phyloP scores from a whole-genome alignment of 2,888 invertebrate genomes.

The Bursaphelenchus okinawaensis region DNA sequence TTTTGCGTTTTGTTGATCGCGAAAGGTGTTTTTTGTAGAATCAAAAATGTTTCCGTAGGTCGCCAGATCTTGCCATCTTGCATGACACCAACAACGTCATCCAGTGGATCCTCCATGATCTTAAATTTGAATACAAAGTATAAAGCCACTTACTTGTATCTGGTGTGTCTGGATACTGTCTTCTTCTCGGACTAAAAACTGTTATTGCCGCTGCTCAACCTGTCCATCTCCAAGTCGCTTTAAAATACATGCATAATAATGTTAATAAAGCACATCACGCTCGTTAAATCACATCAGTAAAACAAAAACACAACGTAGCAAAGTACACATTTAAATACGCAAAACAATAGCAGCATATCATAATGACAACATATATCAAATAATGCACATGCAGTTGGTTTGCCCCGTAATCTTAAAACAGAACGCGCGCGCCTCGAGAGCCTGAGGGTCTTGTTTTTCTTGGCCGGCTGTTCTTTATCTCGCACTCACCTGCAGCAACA shows the following conservation, averaged over 20 bases:
- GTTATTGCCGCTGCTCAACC: not conserved
- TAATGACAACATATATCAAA: too few relatives aligned
- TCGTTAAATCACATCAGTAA: not conserved
- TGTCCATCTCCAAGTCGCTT: not conserved
- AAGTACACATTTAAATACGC: not conserved
- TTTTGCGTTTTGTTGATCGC: not conserved
- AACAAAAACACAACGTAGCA: too few relatives aligned
- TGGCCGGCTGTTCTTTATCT: not conserved
- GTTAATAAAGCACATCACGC: not conserved
- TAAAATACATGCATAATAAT: not conserved
- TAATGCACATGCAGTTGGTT: not conserved
- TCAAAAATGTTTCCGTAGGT: too few relatives aligned
- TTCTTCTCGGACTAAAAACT: not conserved
- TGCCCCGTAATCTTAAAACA: not conserved
- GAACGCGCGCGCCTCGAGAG: not conserved
- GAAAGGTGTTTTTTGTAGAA: not conserved
- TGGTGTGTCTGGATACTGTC: too few relatives aligned
- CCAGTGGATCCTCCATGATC: too few relatives aligned
- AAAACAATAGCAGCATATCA: too few relatives aligned
- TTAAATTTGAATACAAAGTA: too few relatives aligned
- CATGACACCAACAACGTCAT: too few relatives aligned
- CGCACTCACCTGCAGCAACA: not conserved
- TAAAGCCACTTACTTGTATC: too few relatives aligned
- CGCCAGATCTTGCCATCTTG: too few relatives aligned
- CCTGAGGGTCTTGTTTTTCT: not conserved